These are phyloP conservation scores for Drosophila sulfurigaster DNA, from an alignment of 1,140 invertebrate genomes.

Conservation along the genomic window DNA sequence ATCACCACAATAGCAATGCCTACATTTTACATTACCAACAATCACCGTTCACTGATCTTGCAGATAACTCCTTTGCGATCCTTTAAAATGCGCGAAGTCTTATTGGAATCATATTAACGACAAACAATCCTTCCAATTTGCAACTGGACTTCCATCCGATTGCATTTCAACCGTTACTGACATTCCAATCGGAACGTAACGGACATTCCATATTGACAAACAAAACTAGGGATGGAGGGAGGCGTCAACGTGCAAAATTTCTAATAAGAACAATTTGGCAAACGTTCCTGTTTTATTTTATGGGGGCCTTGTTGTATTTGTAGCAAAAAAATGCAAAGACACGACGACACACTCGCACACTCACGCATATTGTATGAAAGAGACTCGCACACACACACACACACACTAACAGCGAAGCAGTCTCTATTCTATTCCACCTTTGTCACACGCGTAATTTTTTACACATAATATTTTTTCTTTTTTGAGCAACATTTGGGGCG, in stretches of 20 bases:
- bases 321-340: constrained; percentile 78
- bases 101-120: neutral
- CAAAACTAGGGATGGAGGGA: too few species aligned
- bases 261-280: constrained; percentile 32
- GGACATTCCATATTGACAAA: neutral
- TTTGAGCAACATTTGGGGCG: constrained; percentile 22
- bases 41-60: constrained; percentile 17
- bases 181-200: constrained; percentile 20
- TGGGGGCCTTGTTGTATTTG: constrained; percentile 54
- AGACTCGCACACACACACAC: constrained; percentile 32
- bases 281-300: constrained; percentile 27
- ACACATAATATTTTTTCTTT: constrained; percentile 38
- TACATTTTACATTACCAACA: neutral
- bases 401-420: constrained; percentile 18
- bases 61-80: neutral
- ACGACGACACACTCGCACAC: constrained; percentile 65
- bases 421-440: constrained; percentile 57
- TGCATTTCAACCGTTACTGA: neutral
- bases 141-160: neutral
- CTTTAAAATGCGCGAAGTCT: neutral
- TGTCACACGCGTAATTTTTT: constrained; percentile 69
- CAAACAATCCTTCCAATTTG: constrained; percentile 2
- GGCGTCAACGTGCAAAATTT: constrained; percentile 20
- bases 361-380: constrained; percentile 19
- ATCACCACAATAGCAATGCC: neutral